Percentiles rank a stretch among this genome's conserved stretches.
These are phyloP conservation scores for Choloepus hoffmanni DNA, from an alignment of 2,113 vertebrate genomes.

Conservation along the genomic window DNA sequence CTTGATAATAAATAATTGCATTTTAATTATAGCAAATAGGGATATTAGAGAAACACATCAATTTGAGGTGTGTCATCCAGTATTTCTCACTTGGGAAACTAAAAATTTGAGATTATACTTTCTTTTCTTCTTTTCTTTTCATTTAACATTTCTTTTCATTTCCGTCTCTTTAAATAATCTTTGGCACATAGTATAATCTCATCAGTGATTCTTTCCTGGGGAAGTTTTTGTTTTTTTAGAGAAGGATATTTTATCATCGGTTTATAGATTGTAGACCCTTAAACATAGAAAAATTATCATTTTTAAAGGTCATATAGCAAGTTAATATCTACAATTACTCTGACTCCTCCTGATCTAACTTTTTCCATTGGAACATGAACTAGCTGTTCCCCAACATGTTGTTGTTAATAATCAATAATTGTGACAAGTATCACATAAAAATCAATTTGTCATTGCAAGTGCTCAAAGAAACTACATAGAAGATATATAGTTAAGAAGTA, in stretches of 20 bases:
- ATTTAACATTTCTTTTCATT: background rate
- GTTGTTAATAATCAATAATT: background rate
- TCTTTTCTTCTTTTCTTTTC: background rate
- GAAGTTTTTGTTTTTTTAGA: background rate
- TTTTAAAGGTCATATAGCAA: background rate
- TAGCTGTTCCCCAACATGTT: background rate
- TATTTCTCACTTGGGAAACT: background rate
- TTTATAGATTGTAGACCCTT: background rate
- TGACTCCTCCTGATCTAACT: background rate
- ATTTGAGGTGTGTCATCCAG: background rate
- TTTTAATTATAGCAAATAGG: background rate
- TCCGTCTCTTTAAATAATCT: background rate
- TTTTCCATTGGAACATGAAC: conserved; percentile 6
- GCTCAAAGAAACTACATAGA: background rate
- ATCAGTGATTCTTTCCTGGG: conserved; percentile 37
- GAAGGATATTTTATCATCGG: background rate
- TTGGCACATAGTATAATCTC: background rate
- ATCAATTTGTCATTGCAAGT: background rate
- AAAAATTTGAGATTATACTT: background rate
- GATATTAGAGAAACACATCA: background rate
- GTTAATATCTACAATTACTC: background rate
- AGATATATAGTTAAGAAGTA: background rate
- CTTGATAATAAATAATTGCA: background rate
- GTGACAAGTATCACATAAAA: conserved; percentile 12
- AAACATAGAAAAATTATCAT: conserved; percentile 7